Conservation (phyloP, 64 coral and sea anemone genomes). For the Stichodactyla mertensii region DNA sequence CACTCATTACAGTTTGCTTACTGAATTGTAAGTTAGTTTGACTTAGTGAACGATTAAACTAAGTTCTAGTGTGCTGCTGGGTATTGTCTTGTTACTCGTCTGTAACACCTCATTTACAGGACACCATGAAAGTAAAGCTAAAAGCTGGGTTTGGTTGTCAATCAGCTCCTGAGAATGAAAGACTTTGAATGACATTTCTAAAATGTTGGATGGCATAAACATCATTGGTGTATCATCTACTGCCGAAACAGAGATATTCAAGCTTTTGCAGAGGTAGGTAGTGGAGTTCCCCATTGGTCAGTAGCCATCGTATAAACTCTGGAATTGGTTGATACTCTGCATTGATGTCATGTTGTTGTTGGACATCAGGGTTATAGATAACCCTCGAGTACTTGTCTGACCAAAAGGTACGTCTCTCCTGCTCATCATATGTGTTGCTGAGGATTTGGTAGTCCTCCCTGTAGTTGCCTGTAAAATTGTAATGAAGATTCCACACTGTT, state of each 20-base stretch:
- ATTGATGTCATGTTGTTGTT: background rate
- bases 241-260: background rate
- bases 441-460: slow-evolving; percentile 51
- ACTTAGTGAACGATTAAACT: too few species aligned
- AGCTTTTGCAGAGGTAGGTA: slow-evolving; percentile 44
- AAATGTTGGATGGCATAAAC: slow-evolving; percentile 44
- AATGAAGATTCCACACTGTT: slow-evolving; percentile 46
- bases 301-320: slow-evolving; percentile 40
- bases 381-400: slow-evolving; percentile 26
- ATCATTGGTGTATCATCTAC: slow-evolving; percentile 32
- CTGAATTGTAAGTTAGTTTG: too few species aligned
- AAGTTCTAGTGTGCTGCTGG: too few species aligned
- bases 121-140: slow-evolving; percentile 34
- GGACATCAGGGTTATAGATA: slow-evolving; percentile 23
- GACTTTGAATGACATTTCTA: slow-evolving; percentile 34
- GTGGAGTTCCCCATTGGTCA: slow-evolving; percentile 43
- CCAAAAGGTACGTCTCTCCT: slow-evolving; percentile 2
- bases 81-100: too few species aligned
- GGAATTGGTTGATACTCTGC: slow-evolving; percentile 45
- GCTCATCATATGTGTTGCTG: slow-evolving; percentile 27
- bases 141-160: slow-evolving; percentile 1
- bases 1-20: too few species aligned
- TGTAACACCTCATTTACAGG: slow-evolving; percentile 20
- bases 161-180: background rate
- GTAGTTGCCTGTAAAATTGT: slow-evolving; percentile 32